phyloP scores from a whole-genome alignment of 2,888 invertebrate species.

The Gibbula magus region DNA sequence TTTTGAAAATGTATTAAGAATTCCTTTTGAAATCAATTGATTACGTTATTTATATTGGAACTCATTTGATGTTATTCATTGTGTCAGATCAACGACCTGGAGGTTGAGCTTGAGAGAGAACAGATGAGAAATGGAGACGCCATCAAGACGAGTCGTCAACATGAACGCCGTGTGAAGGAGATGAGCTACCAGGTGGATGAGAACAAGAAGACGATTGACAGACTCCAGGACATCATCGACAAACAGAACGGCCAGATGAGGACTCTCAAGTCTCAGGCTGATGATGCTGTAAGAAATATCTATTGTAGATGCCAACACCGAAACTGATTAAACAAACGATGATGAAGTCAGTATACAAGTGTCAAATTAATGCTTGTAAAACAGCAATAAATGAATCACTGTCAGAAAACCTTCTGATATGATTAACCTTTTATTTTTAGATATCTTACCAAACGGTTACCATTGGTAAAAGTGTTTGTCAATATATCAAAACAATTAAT shows the following conservation, averaged over 20 bases:
- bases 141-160: conserved; percentile 96
- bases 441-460: no score
- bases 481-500: not conserved
- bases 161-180: conserved; percentile 95
- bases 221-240: conserved; percentile 98
- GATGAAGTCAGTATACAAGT: no score
- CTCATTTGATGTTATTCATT: conserved; percentile 80
- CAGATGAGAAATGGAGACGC: conserved; percentile 98
- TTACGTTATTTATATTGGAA: not conserved
- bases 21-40: no score
- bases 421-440: no score
- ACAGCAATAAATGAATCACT: no score
- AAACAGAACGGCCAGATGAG: conserved; percentile 98
- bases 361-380: no score
- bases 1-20: no score
- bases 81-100: conserved; percentile 77
- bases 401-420: no score
- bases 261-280: conserved; percentile 99
- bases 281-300: conserved; percentile 84
- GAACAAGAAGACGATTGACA: conserved; percentile 99
- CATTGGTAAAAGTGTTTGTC: no score
- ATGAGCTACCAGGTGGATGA: conserved; percentile 84
- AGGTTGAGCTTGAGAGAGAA: conserved; percentile 93
- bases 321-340: not conserved
- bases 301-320: no score